phyloP scores from a whole-genome alignment of 1,140 invertebrate genomes.

The Himalopsyche phryganea region DNA sequence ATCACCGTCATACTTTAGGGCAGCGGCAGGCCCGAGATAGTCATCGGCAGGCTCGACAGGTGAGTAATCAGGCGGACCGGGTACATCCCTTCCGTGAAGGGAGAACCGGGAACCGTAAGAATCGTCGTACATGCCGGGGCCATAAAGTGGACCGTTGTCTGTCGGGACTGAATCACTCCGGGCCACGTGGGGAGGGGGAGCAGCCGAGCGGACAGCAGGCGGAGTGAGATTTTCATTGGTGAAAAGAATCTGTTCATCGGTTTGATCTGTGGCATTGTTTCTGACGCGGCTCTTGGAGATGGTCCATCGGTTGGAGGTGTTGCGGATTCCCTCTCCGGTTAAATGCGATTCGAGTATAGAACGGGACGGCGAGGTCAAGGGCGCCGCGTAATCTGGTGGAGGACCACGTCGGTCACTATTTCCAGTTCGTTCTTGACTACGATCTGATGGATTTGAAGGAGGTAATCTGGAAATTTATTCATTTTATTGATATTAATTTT shows the following conservation, averaged over 20 bases:
- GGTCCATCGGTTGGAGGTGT: constrained; percentile 49
- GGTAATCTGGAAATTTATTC: constrained; percentile 26
- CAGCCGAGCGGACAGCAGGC: constrained; percentile 18
- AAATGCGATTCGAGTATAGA: constrained; percentile 51
- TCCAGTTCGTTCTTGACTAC: not conserved
- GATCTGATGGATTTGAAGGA: constrained; percentile 1
- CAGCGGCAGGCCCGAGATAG: constrained; percentile 8
- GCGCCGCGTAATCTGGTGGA: constrained; percentile 16
- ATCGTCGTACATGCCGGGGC: constrained; percentile 25
- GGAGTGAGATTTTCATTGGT: constrained; percentile 45
- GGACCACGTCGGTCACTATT: constrained; percentile 12
- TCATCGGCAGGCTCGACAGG: constrained; percentile 29
- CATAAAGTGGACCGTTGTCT: constrained; percentile 25
- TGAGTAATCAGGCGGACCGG: constrained; percentile 25
- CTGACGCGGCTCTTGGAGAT: constrained; percentile 41
- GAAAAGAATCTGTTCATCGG: constrained; percentile 49
- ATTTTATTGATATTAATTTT: too few species aligned
- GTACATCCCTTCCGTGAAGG: not conserved
- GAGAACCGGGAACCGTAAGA: not conserved
- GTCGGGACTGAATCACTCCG: constrained; percentile 6
- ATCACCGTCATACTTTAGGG: too few species aligned
- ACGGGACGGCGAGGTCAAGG: constrained; percentile 37
- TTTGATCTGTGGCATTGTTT: constrained; percentile 47
- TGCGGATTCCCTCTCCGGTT: constrained; percentile 37
- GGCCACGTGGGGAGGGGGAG: constrained; percentile 12